These are phyloP conservation scores for Margarornis squamiger DNA, from an alignment of 2,797 vertebrate genomes.

Conservation along the genomic window DNA sequence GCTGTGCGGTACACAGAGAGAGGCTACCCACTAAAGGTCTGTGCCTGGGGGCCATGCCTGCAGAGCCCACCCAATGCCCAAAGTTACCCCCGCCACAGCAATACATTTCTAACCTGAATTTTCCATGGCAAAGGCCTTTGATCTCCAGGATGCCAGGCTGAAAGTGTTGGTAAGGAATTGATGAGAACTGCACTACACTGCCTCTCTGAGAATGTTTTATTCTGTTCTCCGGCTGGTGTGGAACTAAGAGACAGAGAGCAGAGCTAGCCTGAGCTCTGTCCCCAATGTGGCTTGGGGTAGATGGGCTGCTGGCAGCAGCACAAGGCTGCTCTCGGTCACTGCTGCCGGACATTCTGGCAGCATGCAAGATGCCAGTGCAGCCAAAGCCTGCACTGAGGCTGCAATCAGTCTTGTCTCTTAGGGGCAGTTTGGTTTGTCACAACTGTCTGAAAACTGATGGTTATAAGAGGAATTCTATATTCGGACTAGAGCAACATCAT, in stretches of 20 bases:
- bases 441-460: neutral
- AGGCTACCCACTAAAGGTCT: accelerated
- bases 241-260: neutral
- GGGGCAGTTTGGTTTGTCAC: neutral
- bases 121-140: neutral
- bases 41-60: neutral
- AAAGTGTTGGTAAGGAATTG: neutral
- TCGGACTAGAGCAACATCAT: neutral
- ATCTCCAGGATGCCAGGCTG: neutral
- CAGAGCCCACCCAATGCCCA: neutral
- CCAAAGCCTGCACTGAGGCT: neutral
- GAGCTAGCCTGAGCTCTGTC: accelerated
- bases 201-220: neutral
- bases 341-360: neutral
- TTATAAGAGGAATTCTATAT: neutral
- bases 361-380: neutral
- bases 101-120: neutral
- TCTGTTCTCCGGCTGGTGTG: neutral
- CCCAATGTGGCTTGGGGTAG: accelerated
- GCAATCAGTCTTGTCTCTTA: neutral
- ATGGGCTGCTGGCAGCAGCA: accelerated
- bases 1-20: neutral
- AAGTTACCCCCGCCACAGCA: accelerated
- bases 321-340: neutral
- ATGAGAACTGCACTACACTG: accelerated